Percentiles rank a stretch among this genome's conserved stretches.
phyloP scores from a whole-genome alignment of 2,113 vertebrate species.

The Fulica atra region DNA sequence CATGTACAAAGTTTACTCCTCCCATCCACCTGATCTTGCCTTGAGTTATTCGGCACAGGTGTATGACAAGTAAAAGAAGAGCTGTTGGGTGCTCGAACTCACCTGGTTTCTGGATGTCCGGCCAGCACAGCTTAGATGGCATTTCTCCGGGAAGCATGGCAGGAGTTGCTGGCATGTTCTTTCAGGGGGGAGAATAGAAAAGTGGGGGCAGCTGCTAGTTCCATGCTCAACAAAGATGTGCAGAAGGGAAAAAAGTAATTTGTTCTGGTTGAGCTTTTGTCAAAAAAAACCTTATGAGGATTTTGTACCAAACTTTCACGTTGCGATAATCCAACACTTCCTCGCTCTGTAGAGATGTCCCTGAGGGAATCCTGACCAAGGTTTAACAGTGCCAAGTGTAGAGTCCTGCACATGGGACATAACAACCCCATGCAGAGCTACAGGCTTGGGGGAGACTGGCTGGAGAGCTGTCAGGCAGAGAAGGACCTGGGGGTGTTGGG shows the following conservation, averaged over 20 bases:
- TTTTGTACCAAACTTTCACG: background rate
- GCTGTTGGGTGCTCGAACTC: background rate
- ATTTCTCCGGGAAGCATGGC: constrained; percentile 1
- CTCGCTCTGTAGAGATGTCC: background rate
- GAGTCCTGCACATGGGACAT: too few relatives aligned
- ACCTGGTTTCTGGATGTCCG: background rate
- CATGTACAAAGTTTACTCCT: background rate
- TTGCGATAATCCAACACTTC: background rate
- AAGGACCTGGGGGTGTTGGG: too few relatives aligned
- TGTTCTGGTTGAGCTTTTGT: background rate
- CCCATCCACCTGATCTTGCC: background rate
- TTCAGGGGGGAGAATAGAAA: background rate
- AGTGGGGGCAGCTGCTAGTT: background rate
- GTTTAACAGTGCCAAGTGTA: too few relatives aligned
- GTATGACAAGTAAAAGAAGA: background rate
- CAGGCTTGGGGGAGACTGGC: too few relatives aligned
- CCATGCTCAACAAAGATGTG: background rate
- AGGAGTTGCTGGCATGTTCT: background rate
- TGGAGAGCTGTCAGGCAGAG: too few relatives aligned
- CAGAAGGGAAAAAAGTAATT: background rate
- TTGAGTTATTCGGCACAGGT: background rate
- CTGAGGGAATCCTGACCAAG: background rate
- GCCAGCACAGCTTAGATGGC: background rate
- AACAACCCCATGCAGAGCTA: too few relatives aligned
- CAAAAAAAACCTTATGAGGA: background rate